Conservation (phyloP, 1,140 invertebrate genomes). For the Myzus persicae region DNA sequence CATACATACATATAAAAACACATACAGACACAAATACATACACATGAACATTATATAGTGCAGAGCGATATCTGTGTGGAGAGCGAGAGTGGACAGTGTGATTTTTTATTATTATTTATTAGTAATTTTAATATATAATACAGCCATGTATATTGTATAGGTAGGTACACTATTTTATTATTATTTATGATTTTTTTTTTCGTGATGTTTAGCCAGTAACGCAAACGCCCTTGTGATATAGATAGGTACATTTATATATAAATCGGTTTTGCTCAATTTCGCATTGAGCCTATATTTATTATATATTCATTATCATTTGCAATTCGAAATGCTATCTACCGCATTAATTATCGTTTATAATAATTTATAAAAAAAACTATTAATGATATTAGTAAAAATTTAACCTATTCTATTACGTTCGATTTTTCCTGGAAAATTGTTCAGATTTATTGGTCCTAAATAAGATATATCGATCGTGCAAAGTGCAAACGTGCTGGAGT, state of each 20-base stretch:
- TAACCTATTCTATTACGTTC: neutral
- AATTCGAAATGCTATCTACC: neutral
- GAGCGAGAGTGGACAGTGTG: neutral
- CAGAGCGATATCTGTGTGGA: neutral
- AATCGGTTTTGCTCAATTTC: conserved; percentile 14
- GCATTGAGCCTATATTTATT: neutral
- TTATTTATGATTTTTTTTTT: neutral
- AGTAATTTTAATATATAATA: neutral
- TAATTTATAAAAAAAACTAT: neutral
- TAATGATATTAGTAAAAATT: neutral
- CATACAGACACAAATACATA: neutral
- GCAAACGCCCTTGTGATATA: conserved; percentile 18
- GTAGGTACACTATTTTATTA: neutral
- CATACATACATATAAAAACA: neutral
- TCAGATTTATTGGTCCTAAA: neutral
- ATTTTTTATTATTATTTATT: neutral
- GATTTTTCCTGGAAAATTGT: neutral
- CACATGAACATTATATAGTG: neutral
- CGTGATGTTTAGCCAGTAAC: neutral
- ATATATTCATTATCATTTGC: conserved; percentile 20
- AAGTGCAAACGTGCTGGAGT: neutral
- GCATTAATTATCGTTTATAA: conserved; percentile 12
- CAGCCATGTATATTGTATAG: neutral
- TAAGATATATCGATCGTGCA: neutral
- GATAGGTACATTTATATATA: neutral